Conservation (phyloP, 1,140 invertebrate species). For the Achatina immaculata region DNA sequence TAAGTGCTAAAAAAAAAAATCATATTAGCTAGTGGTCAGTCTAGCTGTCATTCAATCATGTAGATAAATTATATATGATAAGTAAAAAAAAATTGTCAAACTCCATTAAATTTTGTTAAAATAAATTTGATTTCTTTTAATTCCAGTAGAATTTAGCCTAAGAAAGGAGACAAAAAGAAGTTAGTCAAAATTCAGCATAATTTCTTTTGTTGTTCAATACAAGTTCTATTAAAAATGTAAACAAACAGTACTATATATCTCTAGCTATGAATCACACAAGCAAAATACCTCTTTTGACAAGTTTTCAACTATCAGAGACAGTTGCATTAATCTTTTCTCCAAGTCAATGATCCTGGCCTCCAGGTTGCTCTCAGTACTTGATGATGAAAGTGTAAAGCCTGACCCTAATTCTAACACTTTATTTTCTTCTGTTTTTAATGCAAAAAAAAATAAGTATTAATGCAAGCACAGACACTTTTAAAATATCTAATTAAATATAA, state of each 20-base stretch:
- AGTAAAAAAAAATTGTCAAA: too few species aligned
- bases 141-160: too few species aligned
- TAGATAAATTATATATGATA: neutral
- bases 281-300: slow-evolving; percentile 6
- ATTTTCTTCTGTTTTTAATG: neutral
- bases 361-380: neutral
- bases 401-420: neutral
- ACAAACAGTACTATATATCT: neutral
- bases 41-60: too few species aligned
- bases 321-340: slow-evolving; percentile 3
- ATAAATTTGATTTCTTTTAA: too few species aligned
- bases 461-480: neutral
- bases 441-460: neutral
- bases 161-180: too few species aligned
- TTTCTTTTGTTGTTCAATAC: too few species aligned
- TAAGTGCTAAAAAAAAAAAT: too few species aligned
- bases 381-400: neutral
- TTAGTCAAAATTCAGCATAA: too few species aligned
- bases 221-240: neutral
- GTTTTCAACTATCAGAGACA: slow-evolving; percentile 5
- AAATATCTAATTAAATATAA: neutral
- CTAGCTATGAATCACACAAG: neutral
- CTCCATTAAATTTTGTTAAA: too few species aligned
- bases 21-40: too few species aligned
- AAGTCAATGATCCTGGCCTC: neutral